A percentile compares a stretch with the other conserved stretches of the same genome.
These are phyloP conservation scores for Gobionotothen gibberifrons DNA, from an alignment of 2,797 vertebrate genomes.

Conservation along the genomic window DNA sequence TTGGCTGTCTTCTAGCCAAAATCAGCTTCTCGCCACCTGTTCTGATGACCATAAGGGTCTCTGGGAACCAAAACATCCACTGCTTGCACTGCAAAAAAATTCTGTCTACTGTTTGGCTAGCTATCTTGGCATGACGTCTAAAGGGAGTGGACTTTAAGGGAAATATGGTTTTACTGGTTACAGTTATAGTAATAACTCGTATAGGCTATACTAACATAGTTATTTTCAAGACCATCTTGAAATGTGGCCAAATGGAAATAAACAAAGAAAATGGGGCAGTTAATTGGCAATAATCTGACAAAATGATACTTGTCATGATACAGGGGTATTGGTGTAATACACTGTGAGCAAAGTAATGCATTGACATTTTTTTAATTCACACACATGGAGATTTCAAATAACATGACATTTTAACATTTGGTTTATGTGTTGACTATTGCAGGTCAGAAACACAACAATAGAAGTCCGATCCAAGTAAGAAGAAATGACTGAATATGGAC, in stretches of 20 bases:
- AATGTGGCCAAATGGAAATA: background rate
- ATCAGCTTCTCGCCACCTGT: conserved; percentile 77
- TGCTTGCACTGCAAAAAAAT: conserved; percentile 58
- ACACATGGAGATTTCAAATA: background rate
- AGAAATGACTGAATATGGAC: conserved; percentile 3
- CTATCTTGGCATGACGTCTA: background rate
- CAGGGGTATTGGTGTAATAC: too few species aligned
- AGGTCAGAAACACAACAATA: background rate
- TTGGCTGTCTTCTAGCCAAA: conserved; percentile 70
- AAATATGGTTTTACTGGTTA: background rate
- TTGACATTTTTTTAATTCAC: too few species aligned
- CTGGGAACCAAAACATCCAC: conserved; percentile 50
- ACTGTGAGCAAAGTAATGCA: too few species aligned
- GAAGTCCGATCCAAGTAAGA: background rate
- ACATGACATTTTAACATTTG: background rate
- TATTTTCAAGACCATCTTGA: background rate
- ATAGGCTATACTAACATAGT: background rate
- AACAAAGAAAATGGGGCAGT: too few species aligned
- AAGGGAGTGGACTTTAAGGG: background rate
- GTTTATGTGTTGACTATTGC: background rate
- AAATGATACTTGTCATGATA: too few species aligned
- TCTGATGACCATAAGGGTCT: conserved; percentile 47
- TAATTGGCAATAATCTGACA: too few species aligned
- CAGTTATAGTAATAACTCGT: background rate
- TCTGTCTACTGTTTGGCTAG: background rate